Evolutionary conservation across 2,113 vertebrate species (phyloP), one percentile per base, ranked within the genome.

Genomic region (Pimephales promelas): DNA sequence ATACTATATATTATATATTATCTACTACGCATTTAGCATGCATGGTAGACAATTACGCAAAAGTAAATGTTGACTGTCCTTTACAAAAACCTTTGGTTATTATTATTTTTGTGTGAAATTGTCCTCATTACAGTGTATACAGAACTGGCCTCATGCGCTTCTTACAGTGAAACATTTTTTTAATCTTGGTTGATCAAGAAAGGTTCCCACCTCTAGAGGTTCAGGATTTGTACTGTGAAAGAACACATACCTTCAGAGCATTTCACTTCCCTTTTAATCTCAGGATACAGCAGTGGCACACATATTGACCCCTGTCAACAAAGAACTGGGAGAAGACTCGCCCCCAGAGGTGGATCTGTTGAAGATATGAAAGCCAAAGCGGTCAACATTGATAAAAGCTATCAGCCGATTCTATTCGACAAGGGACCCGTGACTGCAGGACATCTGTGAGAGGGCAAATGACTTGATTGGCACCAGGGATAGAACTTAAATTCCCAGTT

Each of bases 301-400:
- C 87, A 82, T 71, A 47, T 86, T 92, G 94, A 94, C 94, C 92
- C 84, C 76, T 85, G 86, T 91, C 87, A 89, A 90, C 88, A 92
- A 92, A 93, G 91, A 92, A 87, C 78, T 85, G 90, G 89, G 92
- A 91, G 83, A 86, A 77, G 86, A 86, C 74, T 79, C 70, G 62
- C 81, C 89, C 91, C 90, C 89, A 61, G 77, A 70, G 82, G 88
- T n/a, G 40, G 84, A 79, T 56, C 80, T n/a, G 84, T 40, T 10
- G 80, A 75, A 91, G 91, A 89, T 73, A 62, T 0, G 89, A 88
- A 88, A 89, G 83, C 88, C 54, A 83, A 83, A 87, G 90, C 89
- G 92, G 91, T 91, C 92, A 93, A 90, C 93, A 93, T 91, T 93
- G 92, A 93, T 90, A 87, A 90, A 92, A 92, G 90, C 86, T 87